Evolutionary conservation across 2,888 invertebrate species (phyloP), one percentile per base, ranked within the genome.

Genomic region (Hyppa rectilinea): DNA sequence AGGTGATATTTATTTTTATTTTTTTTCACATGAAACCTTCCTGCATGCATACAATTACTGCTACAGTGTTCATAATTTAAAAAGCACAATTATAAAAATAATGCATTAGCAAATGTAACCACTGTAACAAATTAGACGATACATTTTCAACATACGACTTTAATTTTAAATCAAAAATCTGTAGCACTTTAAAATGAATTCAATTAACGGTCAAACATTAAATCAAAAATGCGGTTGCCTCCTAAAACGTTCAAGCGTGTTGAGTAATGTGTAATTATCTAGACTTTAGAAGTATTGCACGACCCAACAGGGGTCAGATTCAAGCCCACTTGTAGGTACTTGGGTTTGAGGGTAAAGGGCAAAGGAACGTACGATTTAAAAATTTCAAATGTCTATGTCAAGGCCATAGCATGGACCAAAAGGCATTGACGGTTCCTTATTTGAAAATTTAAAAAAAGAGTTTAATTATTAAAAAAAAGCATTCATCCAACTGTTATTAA

Each of bases 191-290:
- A 3, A 6, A 47, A 31, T 23, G 2, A 20, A 2, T 26, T 17
- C 14, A n/a, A n/a, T n/a, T n/a, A 34, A 40, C 17, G 10, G n/a
- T 58, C 31, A 52, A 40, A 34, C 43, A 31, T 31, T n/a, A 50
- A n/a, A 53, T 47, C 29, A 34, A 49, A n/a, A 64, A 40, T 26
- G 12, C 17, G 23, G 36, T 47, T 3, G 17, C 10, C 23, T 43
- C 5, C 12, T 20, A 31, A 60, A 50, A n/a, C 26, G 17, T 74
- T 56, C 31, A 60, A 64, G 45, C 23, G 1, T 49, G 12, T 9
- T 5, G 29, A 23, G 20, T 36, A 55, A 36, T 36, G 52, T 55
- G 17, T 43, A 38, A 45, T 67, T 40, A 34, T 38, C 45, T 58
- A 40, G 29, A 38, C 17, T 61, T 38, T 23, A 29, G 17, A 49